Conservation (phyloP, 2,888 invertebrate genomes). For the Choristoneura rosaceana region DNA sequence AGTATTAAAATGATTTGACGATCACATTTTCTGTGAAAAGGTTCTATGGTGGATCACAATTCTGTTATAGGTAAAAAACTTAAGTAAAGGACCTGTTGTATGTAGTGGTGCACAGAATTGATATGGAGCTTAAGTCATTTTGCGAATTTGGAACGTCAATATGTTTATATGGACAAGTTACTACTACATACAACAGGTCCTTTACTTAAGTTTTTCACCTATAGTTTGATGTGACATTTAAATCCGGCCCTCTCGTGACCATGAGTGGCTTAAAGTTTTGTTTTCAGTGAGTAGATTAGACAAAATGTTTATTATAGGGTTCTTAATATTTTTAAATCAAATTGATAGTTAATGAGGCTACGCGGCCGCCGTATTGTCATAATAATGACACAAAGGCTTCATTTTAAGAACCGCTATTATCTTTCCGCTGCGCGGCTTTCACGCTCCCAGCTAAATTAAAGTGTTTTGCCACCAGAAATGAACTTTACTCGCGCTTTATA, state of each 20-base stretch:
- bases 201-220: too few species aligned
- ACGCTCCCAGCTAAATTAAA: constrained; percentile 68
- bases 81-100: too few species aligned
- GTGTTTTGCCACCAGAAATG: constrained; percentile 54
- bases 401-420: constrained; percentile 75
- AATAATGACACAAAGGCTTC: constrained; percentile 75
- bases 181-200: too few species aligned
- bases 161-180: too few species aligned
- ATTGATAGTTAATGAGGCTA: constrained; percentile 36
- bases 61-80: too few species aligned
- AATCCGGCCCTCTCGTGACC: neutral
- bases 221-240: too few species aligned
- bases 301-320: constrained; percentile 3
- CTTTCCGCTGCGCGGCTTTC: constrained; percentile 64
- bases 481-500: constrained; percentile 27
- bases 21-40: too few species aligned
- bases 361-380: constrained; percentile 52
- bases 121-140: too few species aligned
- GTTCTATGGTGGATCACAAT: too few species aligned
- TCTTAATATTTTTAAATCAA: constrained; percentile 31
- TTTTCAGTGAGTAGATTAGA: neutral
- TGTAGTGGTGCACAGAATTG: too few species aligned
- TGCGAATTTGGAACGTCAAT: too few species aligned
- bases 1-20: too few species aligned
- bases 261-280: neutral